A percentile compares a stretch with the other conserved stretches of the same genome.
Evolutionary conservation across 2,888 invertebrate genomes (phyloP).

Genomic region (Leucania comma): DNA sequence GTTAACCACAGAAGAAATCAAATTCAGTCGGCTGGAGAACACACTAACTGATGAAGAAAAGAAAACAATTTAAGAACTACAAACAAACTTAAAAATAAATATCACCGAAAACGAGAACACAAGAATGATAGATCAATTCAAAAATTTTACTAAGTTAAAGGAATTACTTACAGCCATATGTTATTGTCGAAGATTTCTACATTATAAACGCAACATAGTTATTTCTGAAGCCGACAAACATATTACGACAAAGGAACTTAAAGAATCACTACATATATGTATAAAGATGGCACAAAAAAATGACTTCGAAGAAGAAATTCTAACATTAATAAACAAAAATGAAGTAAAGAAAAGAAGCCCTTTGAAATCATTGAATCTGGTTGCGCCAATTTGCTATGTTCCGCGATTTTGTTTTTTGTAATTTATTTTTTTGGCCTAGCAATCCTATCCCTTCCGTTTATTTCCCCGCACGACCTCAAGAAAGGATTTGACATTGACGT

Average conservation of each 20-base stretch:
- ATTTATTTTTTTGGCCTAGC: too few species aligned
- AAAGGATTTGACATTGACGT: too few species aligned
- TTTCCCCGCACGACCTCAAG: too few species aligned
- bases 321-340: constrained; percentile 8
- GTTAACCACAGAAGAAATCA: constrained; percentile 13
- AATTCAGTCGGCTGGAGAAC: constrained; percentile 9
- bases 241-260: constrained; percentile 14
- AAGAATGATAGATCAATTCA: constrained; percentile 9
- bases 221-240: constrained; percentile 16
- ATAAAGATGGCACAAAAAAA: too few species aligned
- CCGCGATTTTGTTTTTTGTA: too few species aligned
- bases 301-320: too few species aligned
- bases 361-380: constrained; percentile 21
- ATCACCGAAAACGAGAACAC: not conserved
- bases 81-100: constrained; percentile 13
- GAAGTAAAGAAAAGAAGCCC: constrained; percentile 21
- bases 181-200: constrained; percentile 21
- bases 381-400: too few species aligned
- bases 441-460: too few species aligned
- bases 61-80: constrained; percentile 6
- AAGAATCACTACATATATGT: constrained; percentile 20
- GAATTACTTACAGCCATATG: constrained; percentile 12
- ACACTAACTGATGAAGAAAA: constrained; percentile 22
- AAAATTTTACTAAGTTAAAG: constrained; percentile 12
- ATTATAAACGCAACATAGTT: constrained; percentile 15